Conservation (phyloP, 2,113 vertebrate species). For the Hippocampus barbouri region DNA sequence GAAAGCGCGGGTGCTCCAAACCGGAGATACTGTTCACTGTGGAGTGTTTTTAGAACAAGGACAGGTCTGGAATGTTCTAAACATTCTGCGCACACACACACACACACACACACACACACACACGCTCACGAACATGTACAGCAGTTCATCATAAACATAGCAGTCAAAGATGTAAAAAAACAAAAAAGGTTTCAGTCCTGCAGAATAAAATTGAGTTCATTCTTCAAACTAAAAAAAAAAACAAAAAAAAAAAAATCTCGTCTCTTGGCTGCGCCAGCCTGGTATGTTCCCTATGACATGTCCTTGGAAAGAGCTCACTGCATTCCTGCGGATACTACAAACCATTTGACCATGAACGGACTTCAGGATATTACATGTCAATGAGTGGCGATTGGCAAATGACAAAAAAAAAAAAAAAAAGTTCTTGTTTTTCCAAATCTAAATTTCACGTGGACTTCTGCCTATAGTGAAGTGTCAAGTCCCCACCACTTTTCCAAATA, state of each 20-base stretch:
- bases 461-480: conserved; percentile 95
- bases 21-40: conserved; percentile 29
- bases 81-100: conserved; percentile 22
- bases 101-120: conserved; percentile 1
- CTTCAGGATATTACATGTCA: conserved; percentile 64
- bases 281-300: conserved; percentile 51
- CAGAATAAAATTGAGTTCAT: conserved; percentile 49
- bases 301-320: conserved; percentile 32
- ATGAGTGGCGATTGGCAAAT: conserved; percentile 62
- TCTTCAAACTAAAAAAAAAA: conserved; percentile 66
- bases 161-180: conserved; percentile 28
- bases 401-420: conserved; percentile 14
- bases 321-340: conserved; percentile 48
- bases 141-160: conserved; percentile 36
- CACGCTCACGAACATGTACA: conserved; percentile 28
- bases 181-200: conserved; percentile 40
- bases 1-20: conserved; percentile 37
- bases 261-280: conserved; percentile 43
- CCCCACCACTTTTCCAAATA: conserved; percentile 98
- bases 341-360: conserved; percentile 50
- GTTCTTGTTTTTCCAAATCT: conserved; percentile 73
- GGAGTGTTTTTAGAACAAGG: conserved; percentile 48
- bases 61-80: conserved; percentile 81
- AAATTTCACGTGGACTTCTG: conserved; percentile 83
- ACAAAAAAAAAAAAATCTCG: conserved; percentile 42